Evolutionary conservation across 2,113 vertebrate genomes (phyloP).

Genomic region (Sinosuthora webbiana): DNA sequence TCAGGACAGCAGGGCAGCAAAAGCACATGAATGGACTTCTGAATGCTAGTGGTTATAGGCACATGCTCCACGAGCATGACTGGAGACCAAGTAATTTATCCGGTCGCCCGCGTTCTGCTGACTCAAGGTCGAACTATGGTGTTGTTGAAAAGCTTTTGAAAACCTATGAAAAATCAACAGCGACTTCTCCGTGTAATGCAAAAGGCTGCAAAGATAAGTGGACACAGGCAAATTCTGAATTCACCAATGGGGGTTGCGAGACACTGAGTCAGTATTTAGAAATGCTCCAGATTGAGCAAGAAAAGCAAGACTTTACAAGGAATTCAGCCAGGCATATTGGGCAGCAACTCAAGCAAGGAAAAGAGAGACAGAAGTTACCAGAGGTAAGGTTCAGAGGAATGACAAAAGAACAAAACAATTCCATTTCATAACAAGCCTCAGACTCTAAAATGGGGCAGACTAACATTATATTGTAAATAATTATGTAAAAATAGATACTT

Average conservation of each 20-base stretch:
- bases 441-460: background rate
- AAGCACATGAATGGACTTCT: conserved; percentile 53
- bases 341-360: conserved; percentile 63
- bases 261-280: conserved; percentile 74
- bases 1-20: background rate
- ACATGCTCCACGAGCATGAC: conserved; percentile 82
- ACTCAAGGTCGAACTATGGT: conserved; percentile 92
- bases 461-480: background rate
- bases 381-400: conserved; percentile 69
- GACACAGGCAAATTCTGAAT: conserved; percentile 54
- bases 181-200: conserved; percentile 54
- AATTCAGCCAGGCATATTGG: conserved; percentile 48
- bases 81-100: conserved; percentile 90
- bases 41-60: conserved; percentile 64
- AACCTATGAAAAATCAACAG: conserved; percentile 82
- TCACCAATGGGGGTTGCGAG: conserved; percentile 60
- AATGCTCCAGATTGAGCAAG: conserved; percentile 76
- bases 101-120: conserved; percentile 87
- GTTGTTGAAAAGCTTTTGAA: conserved; percentile 91
- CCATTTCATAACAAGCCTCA: background rate
- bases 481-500: background rate
- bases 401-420: background rate
- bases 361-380: conserved; percentile 66
- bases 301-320: conserved; percentile 71
- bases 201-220: conserved; percentile 58